phyloP scores from a whole-genome alignment of 2,113 vertebrate species.

The Rutilus rutilus region DNA sequence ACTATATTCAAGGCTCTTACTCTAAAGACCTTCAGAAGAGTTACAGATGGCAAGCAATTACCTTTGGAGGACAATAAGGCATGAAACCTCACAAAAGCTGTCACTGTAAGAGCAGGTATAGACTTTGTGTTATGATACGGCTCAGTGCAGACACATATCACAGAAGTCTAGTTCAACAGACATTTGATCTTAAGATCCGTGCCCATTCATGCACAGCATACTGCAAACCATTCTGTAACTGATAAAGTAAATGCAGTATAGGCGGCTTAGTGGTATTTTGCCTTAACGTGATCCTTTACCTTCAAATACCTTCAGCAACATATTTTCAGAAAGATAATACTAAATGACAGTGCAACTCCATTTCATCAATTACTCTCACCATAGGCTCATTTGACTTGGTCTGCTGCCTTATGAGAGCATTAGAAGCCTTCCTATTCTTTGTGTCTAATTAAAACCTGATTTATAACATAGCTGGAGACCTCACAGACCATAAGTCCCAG shows the following conservation, averaged over 20 bases:
- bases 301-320: not conserved
- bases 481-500: constrained; percentile 15
- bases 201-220: not conserved
- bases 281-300: not conserved
- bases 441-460: constrained; percentile 48
- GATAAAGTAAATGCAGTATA: not conserved
- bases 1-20: constrained; percentile 3
- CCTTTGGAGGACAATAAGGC: constrained; percentile 28
- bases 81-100: constrained; percentile 19
- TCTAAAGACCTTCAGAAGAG: constrained; percentile 14
- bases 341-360: not conserved
- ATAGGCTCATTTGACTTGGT: not conserved
- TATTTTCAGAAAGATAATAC: constrained; percentile 3
- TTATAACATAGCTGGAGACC: constrained; percentile 21
- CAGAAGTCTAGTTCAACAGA: not conserved
- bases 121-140: not conserved
- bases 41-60: constrained; percentile 12
- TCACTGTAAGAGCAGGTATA: not conserved
- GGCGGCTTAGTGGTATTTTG: not conserved
- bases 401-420: not conserved
- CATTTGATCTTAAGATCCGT: not conserved
- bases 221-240: not conserved
- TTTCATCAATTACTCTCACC: not conserved
- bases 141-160: constrained; percentile 20
- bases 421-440: not conserved